These are phyloP conservation scores for Myxocyprinus asiaticus DNA, from an alignment of 2,113 vertebrate genomes.

Conservation along the genomic window DNA sequence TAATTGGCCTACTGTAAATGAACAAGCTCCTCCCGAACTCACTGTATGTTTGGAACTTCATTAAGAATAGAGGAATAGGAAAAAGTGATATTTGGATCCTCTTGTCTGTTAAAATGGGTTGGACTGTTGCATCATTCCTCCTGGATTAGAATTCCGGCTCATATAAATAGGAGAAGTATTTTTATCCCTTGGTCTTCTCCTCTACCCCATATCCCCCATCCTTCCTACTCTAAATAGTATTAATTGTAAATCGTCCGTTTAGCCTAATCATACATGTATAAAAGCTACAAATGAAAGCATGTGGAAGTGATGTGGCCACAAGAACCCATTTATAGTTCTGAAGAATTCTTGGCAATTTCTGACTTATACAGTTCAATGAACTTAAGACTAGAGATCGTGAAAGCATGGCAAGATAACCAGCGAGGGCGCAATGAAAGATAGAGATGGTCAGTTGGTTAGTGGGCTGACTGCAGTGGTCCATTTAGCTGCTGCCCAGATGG, in stretches of 20 bases:
- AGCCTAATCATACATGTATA: slow-evolving; percentile 64
- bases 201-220: slow-evolving; percentile 20
- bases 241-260: slow-evolving; percentile 63
- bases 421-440: background rate
- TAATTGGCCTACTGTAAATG: too few species aligned
- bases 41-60: too few species aligned
- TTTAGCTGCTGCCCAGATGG: slow-evolving; percentile 54
- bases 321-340: slow-evolving; percentile 4
- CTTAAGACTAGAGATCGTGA: background rate
- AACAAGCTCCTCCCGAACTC: too few species aligned
- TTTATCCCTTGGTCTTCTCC: slow-evolving; percentile 15
- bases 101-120: slow-evolving; percentile 46
- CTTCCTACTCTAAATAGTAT: slow-evolving; percentile 51
- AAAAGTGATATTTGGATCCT: slow-evolving; percentile 32
- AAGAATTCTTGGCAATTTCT: background rate
- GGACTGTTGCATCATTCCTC: slow-evolving; percentile 43
- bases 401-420: background rate
- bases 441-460: slow-evolving; percentile 14
- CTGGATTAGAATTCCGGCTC: slow-evolving; percentile 59
- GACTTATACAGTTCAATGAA: background rate
- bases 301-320: background rate
- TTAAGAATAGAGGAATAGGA: background rate
- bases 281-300: slow-evolving; percentile 39
- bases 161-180: slow-evolving; percentile 60
- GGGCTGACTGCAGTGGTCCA: slow-evolving; percentile 22